Evolutionary conservation across 1,140 invertebrate species (phyloP), one percentile per base, ranked within the genome.

Genomic region (Panagrolaimus sp.): DNA sequence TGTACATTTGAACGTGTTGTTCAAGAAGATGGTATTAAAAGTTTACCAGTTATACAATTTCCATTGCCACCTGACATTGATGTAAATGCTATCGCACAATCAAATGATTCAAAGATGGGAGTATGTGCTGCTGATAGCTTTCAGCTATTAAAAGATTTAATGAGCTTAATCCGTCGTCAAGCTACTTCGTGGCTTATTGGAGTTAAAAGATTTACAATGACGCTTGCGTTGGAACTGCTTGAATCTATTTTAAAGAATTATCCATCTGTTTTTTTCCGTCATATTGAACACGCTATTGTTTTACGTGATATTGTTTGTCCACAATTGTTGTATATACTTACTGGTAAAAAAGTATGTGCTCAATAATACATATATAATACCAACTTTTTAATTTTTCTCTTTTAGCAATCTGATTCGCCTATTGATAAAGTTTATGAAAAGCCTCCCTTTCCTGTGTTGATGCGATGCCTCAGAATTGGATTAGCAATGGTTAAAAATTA

Each of bases 221-320:
- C 93, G 1, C 96, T 98, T 86, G 94, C 93, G 7, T 85, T 98
- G 68, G 95, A 98, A 84, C 85, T 98, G 23, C 82, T 98, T 57
- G 95, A 98, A 84, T 91, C 92, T 0, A 90, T 97, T 62, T 86
- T 98, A 20, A 91, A 90, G 47, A 89, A 91, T 75, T 98, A 93
- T 86, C 90, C 92, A 31, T 87, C 89, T 46, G 90, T 97, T 45
- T 98, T 98, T 85, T 91, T 91, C 79, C 90, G 93, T 90, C 92
- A 96, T 85, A 87, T 89, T 43, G 93, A 98, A 84, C 98, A 98
- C 83, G 90, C 90, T 77, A 92, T 96, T 82, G 85, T 98, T 42
- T 83, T 98, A 13, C 97, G 97, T 84, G 95, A 98, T 84, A 87
- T 92, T 74, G 93, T 98, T 0, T 98, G 95, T 84, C 94, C 95